Percentiles rank a stretch among this genome's conserved stretches.
These are phyloP conservation scores for Drosophila mulleri DNA, from an alignment of 2,888 invertebrate genomes.

Conservation along the genomic window DNA sequence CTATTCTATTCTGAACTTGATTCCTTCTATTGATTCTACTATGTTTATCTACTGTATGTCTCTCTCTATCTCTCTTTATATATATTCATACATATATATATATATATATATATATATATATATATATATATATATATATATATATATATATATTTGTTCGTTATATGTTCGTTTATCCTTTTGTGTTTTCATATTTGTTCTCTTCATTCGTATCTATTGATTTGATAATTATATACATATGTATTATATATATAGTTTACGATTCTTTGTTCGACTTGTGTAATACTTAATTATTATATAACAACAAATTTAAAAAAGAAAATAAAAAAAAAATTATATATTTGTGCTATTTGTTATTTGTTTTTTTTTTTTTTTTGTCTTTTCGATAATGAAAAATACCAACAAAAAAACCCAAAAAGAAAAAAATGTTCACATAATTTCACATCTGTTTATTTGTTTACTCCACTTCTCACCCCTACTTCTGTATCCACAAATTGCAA, in stretches of 20 bases:
- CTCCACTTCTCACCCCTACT: constrained; percentile 84
- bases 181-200: constrained; percentile 30
- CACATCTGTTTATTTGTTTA: constrained; percentile 85
- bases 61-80: neutral
- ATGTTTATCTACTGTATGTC: neutral
- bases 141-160: constrained; percentile 23
- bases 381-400: constrained; percentile 56
- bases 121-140: neutral
- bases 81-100: too few species aligned
- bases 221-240: constrained; percentile 50
- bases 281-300: constrained; percentile 54
- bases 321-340: constrained; percentile 19
- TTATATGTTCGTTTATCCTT: constrained; percentile 35
- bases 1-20: constrained; percentile 44
- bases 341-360: constrained; percentile 58
- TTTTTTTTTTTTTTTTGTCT: constrained; percentile 44
- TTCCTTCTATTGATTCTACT: constrained; percentile 37
- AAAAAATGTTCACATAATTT: constrained; percentile 84
- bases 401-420: constrained; percentile 47
- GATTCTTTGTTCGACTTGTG: constrained; percentile 50
- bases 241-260: constrained; percentile 39
- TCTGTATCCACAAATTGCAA: constrained; percentile 82
- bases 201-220: constrained; percentile 49
- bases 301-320: constrained; percentile 31
- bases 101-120: constrained; percentile 5